phyloP scores from a whole-genome alignment of 2,888 invertebrate species.

The Pseudococcus viburni region DNA sequence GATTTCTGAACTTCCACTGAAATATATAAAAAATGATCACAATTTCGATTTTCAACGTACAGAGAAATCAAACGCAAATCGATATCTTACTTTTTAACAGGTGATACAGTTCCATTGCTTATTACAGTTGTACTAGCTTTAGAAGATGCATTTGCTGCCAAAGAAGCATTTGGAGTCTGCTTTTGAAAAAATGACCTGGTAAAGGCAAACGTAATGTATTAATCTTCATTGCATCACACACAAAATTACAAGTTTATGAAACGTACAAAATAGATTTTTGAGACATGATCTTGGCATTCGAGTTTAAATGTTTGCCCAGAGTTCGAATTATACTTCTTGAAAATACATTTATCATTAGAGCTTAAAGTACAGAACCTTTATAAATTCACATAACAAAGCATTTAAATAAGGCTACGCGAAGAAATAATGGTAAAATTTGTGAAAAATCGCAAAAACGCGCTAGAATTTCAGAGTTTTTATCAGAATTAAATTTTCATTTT shows the following conservation, averaged over 20 bases:
- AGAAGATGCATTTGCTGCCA: not conserved
- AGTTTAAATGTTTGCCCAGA: not conserved
- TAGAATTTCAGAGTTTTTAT: no score
- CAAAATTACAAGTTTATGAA: not conserved
- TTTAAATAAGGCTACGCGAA: no score
- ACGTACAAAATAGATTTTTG: conserved; percentile 61
- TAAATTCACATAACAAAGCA: not conserved
- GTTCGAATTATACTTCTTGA: not conserved
- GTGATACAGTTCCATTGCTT: not conserved
- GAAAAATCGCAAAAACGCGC: no score
- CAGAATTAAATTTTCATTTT: no score
- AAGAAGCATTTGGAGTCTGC: no score
- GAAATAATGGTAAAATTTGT: no score
- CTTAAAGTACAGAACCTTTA: not conserved
- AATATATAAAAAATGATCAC: not conserved
- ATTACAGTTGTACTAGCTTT: not conserved
- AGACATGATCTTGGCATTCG: not conserved
- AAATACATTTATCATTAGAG: not conserved
- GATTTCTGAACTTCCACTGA: not conserved
- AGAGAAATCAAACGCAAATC: not conserved
- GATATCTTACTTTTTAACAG: conserved; percentile 14
- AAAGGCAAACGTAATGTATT: not conserved
- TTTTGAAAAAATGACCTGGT: conserved; percentile 57
- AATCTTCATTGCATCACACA: not conserved
- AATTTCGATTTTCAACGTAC: not conserved